Evolutionary conservation across 2,797 vertebrate species (phyloP), one percentile per base, ranked within the genome.

Genomic region (Enteromius unitaeniatus): DNA sequence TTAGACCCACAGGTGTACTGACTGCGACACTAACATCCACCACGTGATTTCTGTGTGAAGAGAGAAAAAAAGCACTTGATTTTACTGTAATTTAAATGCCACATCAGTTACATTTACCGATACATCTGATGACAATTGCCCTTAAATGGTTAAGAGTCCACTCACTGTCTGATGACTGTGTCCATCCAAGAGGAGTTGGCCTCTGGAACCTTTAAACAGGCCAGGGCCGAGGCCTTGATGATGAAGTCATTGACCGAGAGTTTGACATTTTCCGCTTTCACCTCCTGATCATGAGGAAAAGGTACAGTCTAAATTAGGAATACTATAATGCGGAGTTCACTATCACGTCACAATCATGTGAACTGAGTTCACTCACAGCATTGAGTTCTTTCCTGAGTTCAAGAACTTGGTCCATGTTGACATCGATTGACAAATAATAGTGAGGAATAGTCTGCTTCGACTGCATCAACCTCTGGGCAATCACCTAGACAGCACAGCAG

Each of bases 381-480:
- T 99, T 99, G 68, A 99, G 97, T 74, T 99, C 97, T 90, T 96
- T 96, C 83, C 97, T 95, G 70, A 99, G 94, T 90, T 96, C 94
- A 80, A 99, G 85, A 73, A 98, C 94, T 90, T 97, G 95, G 91
- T 97, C 97, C 97, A 99, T 97, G 93, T 97, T 96, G 72, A 99
- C 89, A 86, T 99, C 98, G 37, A 99, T 86, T 88, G 98, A 99
- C 86, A 99, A 95, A 88, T 99, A 99, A 90, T 99, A 99, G 92
- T 99, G 98, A 91, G 98, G 98, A 95, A 99, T 98, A 0, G 97
- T 99, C 91, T 99, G 98, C 82, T 99, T 99, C 67, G 98, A 99
- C 85, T 96, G 97, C 95, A 99, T 96, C 93, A 99, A 88, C 88
- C 97, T 95, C 94, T 99, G 97, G 86, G 98, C 98, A 51, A 99